These are phyloP conservation scores for Tyrannus savana DNA, from an alignment of 2,113 vertebrate genomes.

Conservation along the genomic window DNA sequence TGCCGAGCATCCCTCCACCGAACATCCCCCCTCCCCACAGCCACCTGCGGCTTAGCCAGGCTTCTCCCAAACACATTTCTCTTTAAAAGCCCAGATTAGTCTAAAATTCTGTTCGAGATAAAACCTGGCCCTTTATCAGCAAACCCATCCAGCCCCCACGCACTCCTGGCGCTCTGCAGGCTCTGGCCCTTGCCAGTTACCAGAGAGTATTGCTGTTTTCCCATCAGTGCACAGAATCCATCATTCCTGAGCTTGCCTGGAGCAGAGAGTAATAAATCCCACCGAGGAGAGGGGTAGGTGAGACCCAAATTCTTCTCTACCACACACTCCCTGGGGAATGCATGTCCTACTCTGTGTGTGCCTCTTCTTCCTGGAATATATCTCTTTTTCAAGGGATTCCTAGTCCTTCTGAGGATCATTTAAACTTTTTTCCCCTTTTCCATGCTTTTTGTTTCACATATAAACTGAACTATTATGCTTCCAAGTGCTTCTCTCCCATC, in stretches of 20 bases:
- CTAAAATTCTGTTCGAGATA: constrained; percentile 15
- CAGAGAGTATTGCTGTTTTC: neutral
- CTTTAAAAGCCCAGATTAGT: constrained; percentile 55
- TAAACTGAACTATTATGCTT: fast-evolving
- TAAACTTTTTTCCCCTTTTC: fast-evolving
- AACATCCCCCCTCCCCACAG: neutral
- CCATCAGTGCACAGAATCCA: constrained; percentile 29
- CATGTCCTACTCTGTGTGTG: fast-evolving
- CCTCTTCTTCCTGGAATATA: neutral
- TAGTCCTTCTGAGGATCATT: neutral
- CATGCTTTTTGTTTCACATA: fast-evolving
- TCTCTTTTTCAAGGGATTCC: neutral
- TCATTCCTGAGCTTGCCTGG: neutral
- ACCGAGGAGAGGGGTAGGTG: neutral
- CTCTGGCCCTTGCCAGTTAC: neutral
- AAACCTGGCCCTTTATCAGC: constrained; percentile 17
- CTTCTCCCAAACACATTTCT: constrained; percentile 48
- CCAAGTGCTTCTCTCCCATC: neutral
- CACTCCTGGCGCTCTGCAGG: neutral
- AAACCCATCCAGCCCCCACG: constrained; percentile 22
- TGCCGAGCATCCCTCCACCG: neutral
- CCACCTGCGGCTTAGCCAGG: neutral
- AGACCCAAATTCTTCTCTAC: neutral
- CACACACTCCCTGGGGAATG: neutral
- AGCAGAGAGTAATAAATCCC: neutral